Evolutionary conservation across 2,797 vertebrate genomes (phyloP), one percentile per base, ranked within the genome.

Genomic region (Parauchenoglanis ngamensis): DNA sequence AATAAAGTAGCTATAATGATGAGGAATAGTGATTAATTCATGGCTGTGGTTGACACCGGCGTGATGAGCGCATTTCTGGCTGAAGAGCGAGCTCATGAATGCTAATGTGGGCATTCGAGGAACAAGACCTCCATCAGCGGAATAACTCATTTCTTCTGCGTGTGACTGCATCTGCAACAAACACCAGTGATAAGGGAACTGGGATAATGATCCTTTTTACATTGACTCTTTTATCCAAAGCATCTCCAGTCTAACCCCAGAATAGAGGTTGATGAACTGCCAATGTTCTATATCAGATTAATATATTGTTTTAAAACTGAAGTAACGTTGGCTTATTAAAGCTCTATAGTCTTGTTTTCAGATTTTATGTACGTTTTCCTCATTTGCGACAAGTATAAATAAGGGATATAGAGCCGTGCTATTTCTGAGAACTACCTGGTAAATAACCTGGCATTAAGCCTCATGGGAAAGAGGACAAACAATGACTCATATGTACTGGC

Each of bases 1-100:
- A 75, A 84, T 59, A 10, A 79, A 84, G 54, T n/a, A 13, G 57
- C 21, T 86, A 72, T 65, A 75, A 72, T 68, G 44, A 73, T 11
- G 35, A 81, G 56, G 68, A 80, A 57, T 86, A 80, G 79, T 86
- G 86, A 86, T 84, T 89, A 87, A 87, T 87, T 80, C 80, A 90
- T 86, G 83, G 82, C 80, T 80, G 80, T 84, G 57, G 57, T 44
- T 61, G 23, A 61, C 17, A 23, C 21, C 11, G 5, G 6, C 12
- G 11, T 80, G 57, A 63, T 15, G 35, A 44, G 57, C 35, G 5
- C 35, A 44, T 15, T n/a, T 31, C 56, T 44, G 35, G 35, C 23
- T 61, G 78, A 80, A 61, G 78, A 80, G 52, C 19, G 23, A 44
- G 23, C 56, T 61, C 12, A 44, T 61, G 78, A 80, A 80, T 80